phyloP scores from a whole-genome alignment of 2,113 vertebrate genomes.

The Thalassarche chlororhynchos region DNA sequence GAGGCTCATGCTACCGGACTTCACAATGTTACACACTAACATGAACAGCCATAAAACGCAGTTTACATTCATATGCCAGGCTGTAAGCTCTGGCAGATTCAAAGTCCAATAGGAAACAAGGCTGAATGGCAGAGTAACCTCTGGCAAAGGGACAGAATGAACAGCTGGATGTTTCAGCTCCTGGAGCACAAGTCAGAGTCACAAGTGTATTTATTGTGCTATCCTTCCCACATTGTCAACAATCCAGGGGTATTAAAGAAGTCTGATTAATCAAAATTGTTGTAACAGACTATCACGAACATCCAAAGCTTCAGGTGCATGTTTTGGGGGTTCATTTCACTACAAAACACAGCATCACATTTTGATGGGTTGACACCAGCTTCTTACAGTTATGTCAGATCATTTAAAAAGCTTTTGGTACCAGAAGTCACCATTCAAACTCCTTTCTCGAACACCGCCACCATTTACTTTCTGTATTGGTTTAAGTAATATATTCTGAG shows the following conservation, averaged over 20 bases:
- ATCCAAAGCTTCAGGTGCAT: not conserved
- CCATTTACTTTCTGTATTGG: not conserved
- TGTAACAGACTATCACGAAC: not conserved
- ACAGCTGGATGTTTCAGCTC: slow-evolving; percentile 15
- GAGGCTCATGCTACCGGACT: not conserved
- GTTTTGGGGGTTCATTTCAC: not conserved
- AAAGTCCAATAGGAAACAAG: not conserved
- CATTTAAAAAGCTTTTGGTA: not conserved
- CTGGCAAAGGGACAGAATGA: not conserved
- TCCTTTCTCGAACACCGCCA: not conserved
- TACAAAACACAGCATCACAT: not conserved
- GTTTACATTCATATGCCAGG: not conserved
- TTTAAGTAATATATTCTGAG: not conserved
- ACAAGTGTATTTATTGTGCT: not conserved
- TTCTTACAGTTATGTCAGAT: not conserved
- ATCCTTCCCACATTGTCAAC: not conserved
- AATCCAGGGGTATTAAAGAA: not conserved
- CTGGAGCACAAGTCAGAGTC: not conserved
- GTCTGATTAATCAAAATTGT: not conserved
- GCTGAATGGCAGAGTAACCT: not conserved
- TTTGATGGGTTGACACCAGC: not conserved
- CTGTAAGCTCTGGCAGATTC: not conserved
- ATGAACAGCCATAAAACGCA: not conserved
- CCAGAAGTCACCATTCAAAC: not conserved
- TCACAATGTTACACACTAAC: not conserved